Conservation (phyloP, 2,888 invertebrate species). For the Atherix ibis region DNA sequence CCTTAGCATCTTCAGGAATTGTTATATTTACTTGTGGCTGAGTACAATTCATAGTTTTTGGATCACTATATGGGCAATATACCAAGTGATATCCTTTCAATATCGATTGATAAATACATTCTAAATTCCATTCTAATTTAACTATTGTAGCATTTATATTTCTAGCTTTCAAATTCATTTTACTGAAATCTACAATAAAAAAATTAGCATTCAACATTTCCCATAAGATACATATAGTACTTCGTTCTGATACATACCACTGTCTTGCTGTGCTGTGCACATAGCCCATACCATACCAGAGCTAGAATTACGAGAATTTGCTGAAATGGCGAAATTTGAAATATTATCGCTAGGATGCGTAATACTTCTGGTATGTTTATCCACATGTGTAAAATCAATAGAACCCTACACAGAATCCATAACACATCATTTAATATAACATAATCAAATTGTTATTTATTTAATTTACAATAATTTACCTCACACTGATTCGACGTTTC, state of each 20-base stretch:
- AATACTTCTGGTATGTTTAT: conserved; percentile 18
- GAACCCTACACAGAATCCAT: conserved; percentile 34
- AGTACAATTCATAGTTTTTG: conserved; percentile 24
- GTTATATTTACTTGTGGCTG: conserved; percentile 26
- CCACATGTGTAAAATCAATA: conserved; percentile 42
- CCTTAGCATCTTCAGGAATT: conserved; percentile 16
- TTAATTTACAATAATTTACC: conserved; percentile 21
- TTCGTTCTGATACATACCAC: conserved; percentile 14
- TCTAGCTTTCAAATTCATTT: too few relatives aligned
- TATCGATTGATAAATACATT: conserved; percentile 56
- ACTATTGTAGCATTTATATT: conserved; percentile 38
- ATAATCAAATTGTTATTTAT: not conserved
- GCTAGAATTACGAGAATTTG: conserved; percentile 49
- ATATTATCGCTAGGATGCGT: conserved; percentile 34
- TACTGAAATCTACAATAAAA: conserved; percentile 29
- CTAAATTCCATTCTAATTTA: conserved; percentile 59
- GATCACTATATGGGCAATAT: conserved; percentile 48
- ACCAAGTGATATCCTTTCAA: conserved; percentile 59
- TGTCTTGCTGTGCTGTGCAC: conserved; percentile 33
- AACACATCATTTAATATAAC: not conserved
- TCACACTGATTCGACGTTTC: conserved; percentile 44
- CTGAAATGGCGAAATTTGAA: conserved; percentile 59
- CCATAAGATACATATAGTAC: not conserved
- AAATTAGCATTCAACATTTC: not conserved
- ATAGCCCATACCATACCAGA: conserved; percentile 78